Base-by-base conservation (phyloP, 2,888 invertebrate species). In the Ditylenchus weischeri region DNA sequence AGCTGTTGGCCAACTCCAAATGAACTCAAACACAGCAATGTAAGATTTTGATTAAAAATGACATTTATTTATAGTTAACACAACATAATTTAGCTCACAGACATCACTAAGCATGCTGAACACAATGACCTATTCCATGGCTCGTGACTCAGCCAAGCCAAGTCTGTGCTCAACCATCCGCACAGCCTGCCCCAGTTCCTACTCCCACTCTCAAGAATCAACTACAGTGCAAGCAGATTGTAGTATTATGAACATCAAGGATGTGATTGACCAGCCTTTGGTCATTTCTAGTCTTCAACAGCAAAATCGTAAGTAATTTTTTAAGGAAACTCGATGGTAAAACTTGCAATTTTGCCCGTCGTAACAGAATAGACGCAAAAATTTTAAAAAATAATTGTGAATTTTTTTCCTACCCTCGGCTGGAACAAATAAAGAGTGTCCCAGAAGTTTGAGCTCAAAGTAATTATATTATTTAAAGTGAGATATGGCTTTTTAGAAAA, bases 161-260 rank as follows among this genome's bases (percentile, higher is more conserved):
- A 64, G 51, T 38, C 50, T 64, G 7, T 64, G 64, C 54, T 51
- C 64, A n/a, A 54, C 35, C 23, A 59, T 75, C 11, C 64, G 65
- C 36, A 75, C 74, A 0, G 69, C 64, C 6, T 69, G 72, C 29
- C 71, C 72, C 15, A 71, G 54, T 36, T 50, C 72, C 7, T 62
- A 63, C 23, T 58, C 59, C 13, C 50, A 63, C 7, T 57, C 67
- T n/a, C 61, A 72, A 38, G 62, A 68, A 18, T 64, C 76, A 11
- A 71, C 76, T 6, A 78, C 76, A 8, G 78, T 79, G 11, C 79
- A 79, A 62, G 69, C 79, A 11, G 78, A 77, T 63, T 74, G 77
- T 69, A 66, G 68, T 57, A 69, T 70, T 51, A 79, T 79, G 79
- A 71, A 68, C 60, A 73, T 79, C 50, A 68, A 60, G 62, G 78